These are phyloP conservation scores for Tyrophagus putrescentiae DNA, from an alignment of 1,140 invertebrate species.

Conservation along the genomic window DNA sequence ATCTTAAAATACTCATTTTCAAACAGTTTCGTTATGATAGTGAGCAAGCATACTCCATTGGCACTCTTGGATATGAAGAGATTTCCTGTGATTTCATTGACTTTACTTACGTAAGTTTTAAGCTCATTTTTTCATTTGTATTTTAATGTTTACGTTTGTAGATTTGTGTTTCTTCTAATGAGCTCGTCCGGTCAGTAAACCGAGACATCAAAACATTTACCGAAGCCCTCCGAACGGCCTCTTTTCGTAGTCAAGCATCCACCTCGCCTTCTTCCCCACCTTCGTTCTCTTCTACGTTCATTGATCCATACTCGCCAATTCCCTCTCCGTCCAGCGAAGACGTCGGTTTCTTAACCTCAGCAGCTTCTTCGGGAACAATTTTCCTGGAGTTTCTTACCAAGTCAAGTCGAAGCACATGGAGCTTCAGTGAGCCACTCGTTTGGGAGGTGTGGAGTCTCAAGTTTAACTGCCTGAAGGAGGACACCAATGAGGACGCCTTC, in stretches of 20 bases:
- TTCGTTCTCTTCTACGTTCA: too few species aligned
- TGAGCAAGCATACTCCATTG: slow-evolving; percentile 83
- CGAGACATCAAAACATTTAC: slow-evolving; percentile 50
- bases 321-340: too few species aligned
- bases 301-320: too few species aligned
- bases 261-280: too few species aligned
- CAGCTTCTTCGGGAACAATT: slow-evolving; percentile 42
- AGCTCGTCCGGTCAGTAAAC: slow-evolving; percentile 55
- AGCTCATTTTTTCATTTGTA: background rate
- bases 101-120: slow-evolving; percentile 66
- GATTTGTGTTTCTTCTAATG: slow-evolving; percentile 68
- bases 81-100: slow-evolving; percentile 94
- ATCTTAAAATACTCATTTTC: slow-evolving; percentile 22
- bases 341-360: too few species aligned
- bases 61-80: slow-evolving; percentile 83
- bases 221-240: slow-evolving; percentile 35
- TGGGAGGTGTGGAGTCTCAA: slow-evolving; percentile 96
- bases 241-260: background rate
- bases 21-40: slow-evolving; percentile 73
- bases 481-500: background rate
- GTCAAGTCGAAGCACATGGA: slow-evolving; percentile 62
- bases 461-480: slow-evolving; percentile 47
- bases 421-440: slow-evolving; percentile 56
- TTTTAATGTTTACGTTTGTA: slow-evolving; percentile 28
- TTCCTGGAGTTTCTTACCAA: slow-evolving; percentile 88